These are phyloP conservation scores for Mionectes macconnelli DNA, from an alignment of 2,113 vertebrate species.

Conservation along the genomic window DNA sequence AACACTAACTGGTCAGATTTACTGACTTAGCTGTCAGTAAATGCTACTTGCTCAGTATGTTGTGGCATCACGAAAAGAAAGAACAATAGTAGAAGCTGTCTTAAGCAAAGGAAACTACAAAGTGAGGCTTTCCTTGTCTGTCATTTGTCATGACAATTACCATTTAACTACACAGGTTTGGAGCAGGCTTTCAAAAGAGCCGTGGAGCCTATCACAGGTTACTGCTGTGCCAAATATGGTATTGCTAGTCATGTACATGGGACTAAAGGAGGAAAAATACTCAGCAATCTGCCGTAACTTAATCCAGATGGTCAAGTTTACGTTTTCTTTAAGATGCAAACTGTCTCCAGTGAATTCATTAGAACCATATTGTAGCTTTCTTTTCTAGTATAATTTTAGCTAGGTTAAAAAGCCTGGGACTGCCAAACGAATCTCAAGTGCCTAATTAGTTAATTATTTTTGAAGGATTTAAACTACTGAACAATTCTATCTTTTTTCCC, in stretches of 20 bases:
- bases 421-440: constrained; percentile 44
- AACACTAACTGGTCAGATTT: neutral
- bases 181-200: constrained; percentile 11
- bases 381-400: constrained; percentile 25
- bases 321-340: constrained; percentile 66
- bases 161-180: neutral
- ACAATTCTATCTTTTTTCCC: neutral
- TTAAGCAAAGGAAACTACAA: neutral
- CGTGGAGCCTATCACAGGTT: neutral
- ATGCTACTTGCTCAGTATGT: neutral
- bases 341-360: constrained; percentile 62
- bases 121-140: neutral
- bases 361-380: constrained; percentile 64
- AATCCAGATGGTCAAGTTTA: constrained; percentile 71
- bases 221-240: constrained; percentile 24
- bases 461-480: constrained; percentile 38
- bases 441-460: constrained; percentile 41
- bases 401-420: constrained; percentile 36
- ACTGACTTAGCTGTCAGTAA: neutral
- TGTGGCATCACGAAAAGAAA: neutral
- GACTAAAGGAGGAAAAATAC: constrained; percentile 55
- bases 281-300: constrained; percentile 45
- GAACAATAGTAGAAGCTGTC: neutral
- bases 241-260: constrained; percentile 3
- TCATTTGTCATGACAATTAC: neutral